Evolutionary conservation across 2,797 vertebrate genomes (phyloP), one percentile per base, ranked within the genome.

Genomic region (Bothrops alternatus): DNA sequence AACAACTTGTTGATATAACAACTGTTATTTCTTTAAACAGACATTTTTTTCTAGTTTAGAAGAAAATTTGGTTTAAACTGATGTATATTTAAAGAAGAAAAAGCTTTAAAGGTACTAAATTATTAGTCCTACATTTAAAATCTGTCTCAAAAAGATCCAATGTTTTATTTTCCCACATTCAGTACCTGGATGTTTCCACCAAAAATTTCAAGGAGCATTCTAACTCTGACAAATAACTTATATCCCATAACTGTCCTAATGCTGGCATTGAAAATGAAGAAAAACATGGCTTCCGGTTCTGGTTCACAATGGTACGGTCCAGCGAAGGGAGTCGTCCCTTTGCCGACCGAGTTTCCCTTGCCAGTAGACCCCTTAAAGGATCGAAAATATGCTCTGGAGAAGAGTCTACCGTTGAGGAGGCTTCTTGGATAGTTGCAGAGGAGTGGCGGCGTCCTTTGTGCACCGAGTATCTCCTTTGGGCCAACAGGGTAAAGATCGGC

Each of bases 91-190:
- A 1, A 37, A 87, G 90, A 4, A 90, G 93, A 78, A 96, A 95
- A 26, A 12, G 56, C 16, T 96, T 91, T 91, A 90, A 90, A 94
- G 25, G 90, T 92, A 87, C 23, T 42, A 60, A 4, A 12, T 87
- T 93, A 63, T 95, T 93, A 92, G 95, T 88, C 57, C 91, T 82
- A 86, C 0, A 0, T 95, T 95, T 94, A 97, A 95, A 93, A 69
- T 0, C 0, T 69, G 23, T 58, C 63, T 95, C 94, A 93, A 94
- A 96, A 94, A 50, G 61, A 94, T 61, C 58, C 95, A 95, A 88
- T 93, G 93, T 95, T 97, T 95, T 93, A 92, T 86, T 65, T 56
- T 42, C 94, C 91, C 90, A 86, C 93, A 93, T 96, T 97, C 90
- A 94, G 20, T 91, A 90, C 90, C 86, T 92, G 95, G 90, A 96